Conservation (phyloP, 2,888 invertebrate species). For the Chrysolina americana region DNA sequence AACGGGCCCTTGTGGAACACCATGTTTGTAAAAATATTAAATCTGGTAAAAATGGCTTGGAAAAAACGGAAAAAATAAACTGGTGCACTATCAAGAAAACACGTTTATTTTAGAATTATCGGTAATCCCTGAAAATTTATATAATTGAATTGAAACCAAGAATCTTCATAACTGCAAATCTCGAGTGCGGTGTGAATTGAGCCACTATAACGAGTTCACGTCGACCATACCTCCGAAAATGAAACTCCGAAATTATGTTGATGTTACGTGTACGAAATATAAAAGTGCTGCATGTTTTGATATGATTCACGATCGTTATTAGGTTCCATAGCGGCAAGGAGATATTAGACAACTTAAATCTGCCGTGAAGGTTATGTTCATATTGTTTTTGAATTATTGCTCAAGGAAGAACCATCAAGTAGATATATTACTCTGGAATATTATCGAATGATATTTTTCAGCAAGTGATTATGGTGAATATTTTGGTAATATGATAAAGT, state of each 20-base stretch:
- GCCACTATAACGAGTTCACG: neutral
- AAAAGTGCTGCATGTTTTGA: neutral
- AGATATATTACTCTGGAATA: neutral
- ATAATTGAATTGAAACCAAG: too few relatives aligned
- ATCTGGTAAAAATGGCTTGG: too few relatives aligned
- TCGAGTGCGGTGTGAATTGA: neutral
- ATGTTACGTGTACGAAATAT: slow-evolving; percentile 54
- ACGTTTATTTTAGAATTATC: too few relatives aligned
- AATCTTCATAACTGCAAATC: neutral
- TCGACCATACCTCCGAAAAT: slow-evolving; percentile 43
- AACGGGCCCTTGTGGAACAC: too few relatives aligned
- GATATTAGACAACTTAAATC: slow-evolving; percentile 12
- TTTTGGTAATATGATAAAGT: too few relatives aligned
- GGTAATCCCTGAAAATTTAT: too few relatives aligned
- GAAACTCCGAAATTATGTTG: slow-evolving; percentile 62
- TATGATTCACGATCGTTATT: slow-evolving; percentile 31
- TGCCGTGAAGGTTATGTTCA: neutral
- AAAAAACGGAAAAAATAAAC: too few relatives aligned
- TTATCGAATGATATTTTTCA: neutral
- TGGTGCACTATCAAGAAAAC: too few relatives aligned
- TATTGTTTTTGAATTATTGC: slow-evolving; percentile 16
- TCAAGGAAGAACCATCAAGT: neutral
- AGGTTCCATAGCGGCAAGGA: neutral
- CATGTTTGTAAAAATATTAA: too few relatives aligned
- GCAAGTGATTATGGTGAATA: too few relatives aligned